Base-by-base conservation (phyloP, 1,140 invertebrate genomes). In the Hormaphis cornu region DNA sequence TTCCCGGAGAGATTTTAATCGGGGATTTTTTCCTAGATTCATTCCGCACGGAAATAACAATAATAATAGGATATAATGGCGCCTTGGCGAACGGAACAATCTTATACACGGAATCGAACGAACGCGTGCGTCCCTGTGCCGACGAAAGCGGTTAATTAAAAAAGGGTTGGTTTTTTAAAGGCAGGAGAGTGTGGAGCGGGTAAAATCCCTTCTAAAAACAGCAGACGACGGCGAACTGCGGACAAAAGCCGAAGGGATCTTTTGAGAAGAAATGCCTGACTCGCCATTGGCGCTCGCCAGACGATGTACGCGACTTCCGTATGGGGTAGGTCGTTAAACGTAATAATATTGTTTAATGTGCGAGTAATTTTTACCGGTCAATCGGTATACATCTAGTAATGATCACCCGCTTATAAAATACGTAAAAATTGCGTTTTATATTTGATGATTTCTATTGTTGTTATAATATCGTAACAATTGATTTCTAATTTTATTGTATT, bases 61-160 rank as follows among this genome's bases (percentile, higher is more conserved):
- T n/a, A n/a, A n/a, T n/a, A n/a, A 54, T 54, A 20, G 52, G 52
- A 53, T n/a, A 54, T 54, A 54, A 54, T 54, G 18, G 52, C 4
- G 52, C 52, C 52, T 54, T 35, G 35, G 28, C n/a, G n/a, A n/a
- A 54, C 20, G 7, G 53, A 3, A 35, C 8, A 20, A n/a, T n/a
- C n/a, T n/a, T n/a, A n/a, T n/a, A n/a, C n/a, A n/a, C n/a, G n/a
- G n/a, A n/a, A n/a, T n/a, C n/a, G n/a, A n/a, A n/a, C n/a, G n/a
- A n/a, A n/a, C n/a, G n/a, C n/a, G n/a, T 10, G 18, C 14, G n/a
- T 61, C 10, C 28, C 16, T 42, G 14, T 28, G 56, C n/a, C n/a
- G n/a, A n/a, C n/a, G n/a, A 26, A 14, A 30, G 37, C 40, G 30
- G 58, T 63, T 63, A 63, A 63, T 63, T 63, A 63, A 63, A 63